Evolutionary conservation across 64 coral and sea anemone genomes (phyloP), one percentile per base, ranked within the genome.

Genomic region (Montipora sp.): DNA sequence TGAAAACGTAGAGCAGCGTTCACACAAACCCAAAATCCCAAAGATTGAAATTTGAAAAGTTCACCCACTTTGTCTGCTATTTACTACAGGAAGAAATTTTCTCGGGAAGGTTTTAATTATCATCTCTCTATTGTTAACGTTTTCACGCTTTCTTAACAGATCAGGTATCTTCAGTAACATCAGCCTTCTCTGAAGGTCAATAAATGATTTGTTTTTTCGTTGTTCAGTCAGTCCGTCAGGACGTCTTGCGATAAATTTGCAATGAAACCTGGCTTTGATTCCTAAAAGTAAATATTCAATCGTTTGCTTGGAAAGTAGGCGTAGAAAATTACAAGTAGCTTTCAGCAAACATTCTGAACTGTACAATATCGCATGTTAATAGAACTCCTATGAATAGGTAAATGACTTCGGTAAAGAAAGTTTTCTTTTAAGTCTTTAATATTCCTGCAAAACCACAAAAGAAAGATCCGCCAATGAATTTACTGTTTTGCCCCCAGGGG

Each of bases 301-400:
- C 65, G 60, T 84, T 84, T 69, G 18, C 65, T 68, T 82, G 14
- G 81, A 66, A 84, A 47, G 61, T 69, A 84, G 65, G 66, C 67
- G 81, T 67, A 84, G 67, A 69, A 84, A 84, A 27, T 84, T 68
- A 47, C 61, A 68, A 83, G 8, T 71, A 72, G 18, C 48, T 12
- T 10, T 50, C 65, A 23, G 61, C 65, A 51, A 84, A 70, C 81
- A 85, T n/a, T 85, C 71, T 18, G 4, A 48, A 72, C 65, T 85
- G 82, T 71, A 85, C 82, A 71, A 71, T 51, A 49, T 49, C 47
- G 18, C 13, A 13, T 18, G 16, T 5, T 46, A 67, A 67, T 20
- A 49, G 45, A 11, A 49, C n/a, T 85, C 47, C 47, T 49, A 67
- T 50, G 49, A 47, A 48, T 10, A 50, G 18, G 2, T 21, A 14